Conservation (phyloP, 2,797 vertebrate genomes). For the Lepus townsendii region DNA sequence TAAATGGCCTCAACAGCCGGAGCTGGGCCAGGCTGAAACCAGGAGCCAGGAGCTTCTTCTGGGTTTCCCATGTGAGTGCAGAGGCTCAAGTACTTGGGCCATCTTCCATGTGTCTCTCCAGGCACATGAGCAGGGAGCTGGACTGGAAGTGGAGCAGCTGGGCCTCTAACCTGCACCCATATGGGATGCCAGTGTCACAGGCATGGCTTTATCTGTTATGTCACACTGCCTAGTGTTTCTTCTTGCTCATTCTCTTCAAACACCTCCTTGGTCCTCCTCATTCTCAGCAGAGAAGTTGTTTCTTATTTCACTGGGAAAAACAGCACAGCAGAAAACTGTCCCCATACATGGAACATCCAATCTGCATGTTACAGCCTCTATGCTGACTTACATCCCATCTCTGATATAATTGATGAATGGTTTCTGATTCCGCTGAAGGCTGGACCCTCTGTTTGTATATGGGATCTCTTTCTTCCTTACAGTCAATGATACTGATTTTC, state of each 20-base stretch:
- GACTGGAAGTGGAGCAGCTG: too few relatives aligned
- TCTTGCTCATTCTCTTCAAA: neutral
- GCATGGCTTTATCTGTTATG: too few relatives aligned
- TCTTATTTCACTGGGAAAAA: conserved; percentile 22
- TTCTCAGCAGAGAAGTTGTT: neutral
- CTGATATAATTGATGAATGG: neutral
- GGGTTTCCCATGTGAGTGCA: too few relatives aligned
- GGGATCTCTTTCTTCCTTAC: neutral
- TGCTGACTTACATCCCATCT: too few relatives aligned
- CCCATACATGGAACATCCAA: neutral
- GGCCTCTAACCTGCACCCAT: too few relatives aligned
- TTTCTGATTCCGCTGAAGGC: neutral
- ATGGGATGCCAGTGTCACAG: too few relatives aligned
- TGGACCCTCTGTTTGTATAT: neutral
- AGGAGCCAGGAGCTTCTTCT: too few relatives aligned
- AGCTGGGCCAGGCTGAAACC: too few relatives aligned
- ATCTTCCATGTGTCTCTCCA: too few relatives aligned
- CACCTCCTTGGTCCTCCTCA: neutral
- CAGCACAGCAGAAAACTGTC: neutral
- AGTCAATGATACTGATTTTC: neutral
- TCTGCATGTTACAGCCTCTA: neutral
- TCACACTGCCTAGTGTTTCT: neutral
- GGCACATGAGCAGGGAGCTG: too few relatives aligned
- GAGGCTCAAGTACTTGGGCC: too few relatives aligned
- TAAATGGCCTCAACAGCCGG: too few relatives aligned